Conservation (phyloP, 2,113 vertebrate genomes). For the Spilogale gracilis region DNA sequence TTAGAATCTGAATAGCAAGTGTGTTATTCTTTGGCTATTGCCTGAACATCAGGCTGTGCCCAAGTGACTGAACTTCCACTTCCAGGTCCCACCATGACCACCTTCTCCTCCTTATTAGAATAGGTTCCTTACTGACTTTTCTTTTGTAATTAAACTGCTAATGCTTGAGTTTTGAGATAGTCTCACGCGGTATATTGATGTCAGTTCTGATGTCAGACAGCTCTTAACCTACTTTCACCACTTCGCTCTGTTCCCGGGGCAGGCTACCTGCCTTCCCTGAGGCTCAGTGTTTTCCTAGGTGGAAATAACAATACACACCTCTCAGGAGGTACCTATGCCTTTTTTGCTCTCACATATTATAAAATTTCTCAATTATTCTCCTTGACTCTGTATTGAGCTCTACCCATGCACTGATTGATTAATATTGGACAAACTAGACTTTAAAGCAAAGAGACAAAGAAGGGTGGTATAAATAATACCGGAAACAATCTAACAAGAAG, state of each 20-base stretch:
- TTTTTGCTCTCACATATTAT: not conserved
- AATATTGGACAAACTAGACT: not conserved
- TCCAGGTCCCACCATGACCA: not conserved
- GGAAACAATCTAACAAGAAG: not conserved
- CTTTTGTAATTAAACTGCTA: slow-evolving; percentile 31
- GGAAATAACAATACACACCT: not conserved
- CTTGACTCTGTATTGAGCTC: not conserved
- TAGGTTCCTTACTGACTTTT: not conserved
- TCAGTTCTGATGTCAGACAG: not conserved
- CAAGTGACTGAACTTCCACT: not conserved
- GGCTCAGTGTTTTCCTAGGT: not conserved
- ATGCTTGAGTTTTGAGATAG: not conserved
- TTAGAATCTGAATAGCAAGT: not conserved
- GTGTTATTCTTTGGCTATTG: too few species aligned
- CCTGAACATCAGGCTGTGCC: not conserved
- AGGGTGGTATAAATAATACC: not conserved
- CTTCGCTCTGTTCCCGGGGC: not conserved
- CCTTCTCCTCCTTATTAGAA: not conserved
- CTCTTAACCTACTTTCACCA: not conserved
- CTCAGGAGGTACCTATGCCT: not conserved
- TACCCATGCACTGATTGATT: not conserved
- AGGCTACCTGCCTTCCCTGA: not conserved
- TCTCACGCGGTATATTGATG: not conserved
- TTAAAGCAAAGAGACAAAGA: not conserved
- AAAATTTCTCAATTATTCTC: not conserved